Evolutionary conservation across 1,140 invertebrate genomes (phyloP).

Genomic region (Acromyrmex echinatior): DNA sequence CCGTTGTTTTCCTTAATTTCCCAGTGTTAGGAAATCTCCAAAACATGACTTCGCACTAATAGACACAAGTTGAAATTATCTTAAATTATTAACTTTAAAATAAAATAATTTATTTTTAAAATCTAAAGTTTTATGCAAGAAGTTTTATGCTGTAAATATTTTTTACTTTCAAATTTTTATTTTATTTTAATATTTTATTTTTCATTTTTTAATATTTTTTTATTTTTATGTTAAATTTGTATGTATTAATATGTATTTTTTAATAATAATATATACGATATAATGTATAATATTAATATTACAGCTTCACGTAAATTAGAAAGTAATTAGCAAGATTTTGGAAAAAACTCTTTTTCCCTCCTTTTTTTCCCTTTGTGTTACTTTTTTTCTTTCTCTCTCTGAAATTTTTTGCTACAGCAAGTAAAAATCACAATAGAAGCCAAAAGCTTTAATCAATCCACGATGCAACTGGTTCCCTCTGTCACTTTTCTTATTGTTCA

Average conservation of each 20-base stretch:
- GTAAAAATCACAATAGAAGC: constrained; percentile 28
- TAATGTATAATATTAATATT: not conserved
- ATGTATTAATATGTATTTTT: no score
- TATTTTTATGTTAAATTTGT: no score
- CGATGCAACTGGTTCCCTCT: constrained; percentile 40
- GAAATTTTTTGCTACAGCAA: not conserved
- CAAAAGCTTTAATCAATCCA: constrained; percentile 48
- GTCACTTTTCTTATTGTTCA: constrained; percentile 27
- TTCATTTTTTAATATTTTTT: no score
- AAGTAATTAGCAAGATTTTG: constrained; percentile 23
- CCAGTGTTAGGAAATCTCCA: no score
- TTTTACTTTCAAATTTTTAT: not conserved
- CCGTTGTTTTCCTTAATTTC: constrained; percentile 31
- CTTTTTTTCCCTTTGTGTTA: no score
- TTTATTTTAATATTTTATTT: no score
- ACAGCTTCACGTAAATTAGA: not conserved
- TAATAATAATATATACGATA: not conserved
- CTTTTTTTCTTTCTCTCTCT: not conserved
- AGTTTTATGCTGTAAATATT: not conserved
- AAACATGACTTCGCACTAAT: not conserved
- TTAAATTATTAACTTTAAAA: constrained; percentile 6
- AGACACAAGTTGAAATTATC: not conserved
- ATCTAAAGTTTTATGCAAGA: not conserved
- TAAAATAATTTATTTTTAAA: not conserved
- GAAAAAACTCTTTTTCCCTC: not conserved